Evolutionary conservation across 2,113 vertebrate genomes (phyloP).

Genomic region (Hydrolagus affinis): DNA sequence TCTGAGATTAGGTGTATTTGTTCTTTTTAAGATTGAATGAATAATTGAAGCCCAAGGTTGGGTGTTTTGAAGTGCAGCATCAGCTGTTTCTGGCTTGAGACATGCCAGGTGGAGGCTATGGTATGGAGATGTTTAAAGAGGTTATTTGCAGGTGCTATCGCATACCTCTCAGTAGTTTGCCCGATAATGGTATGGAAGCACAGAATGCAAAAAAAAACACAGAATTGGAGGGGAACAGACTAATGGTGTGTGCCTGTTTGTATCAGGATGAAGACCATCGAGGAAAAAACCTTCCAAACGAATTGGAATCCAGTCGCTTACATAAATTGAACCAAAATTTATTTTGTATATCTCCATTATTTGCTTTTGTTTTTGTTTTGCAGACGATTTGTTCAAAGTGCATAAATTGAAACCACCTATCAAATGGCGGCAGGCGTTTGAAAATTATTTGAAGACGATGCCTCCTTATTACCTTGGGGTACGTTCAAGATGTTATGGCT

Average conservation of each 20-base stretch:
- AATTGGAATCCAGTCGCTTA: background rate
- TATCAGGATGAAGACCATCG: background rate
- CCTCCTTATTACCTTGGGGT: constrained; percentile 95
- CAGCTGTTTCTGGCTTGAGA: too few species aligned
- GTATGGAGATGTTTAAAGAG: too few species aligned
- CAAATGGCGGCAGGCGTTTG: constrained; percentile 94
- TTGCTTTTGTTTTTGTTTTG: constrained; percentile 34
- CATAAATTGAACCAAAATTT: background rate
- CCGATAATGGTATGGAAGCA: background rate
- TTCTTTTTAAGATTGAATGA: too few species aligned
- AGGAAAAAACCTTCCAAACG: background rate
- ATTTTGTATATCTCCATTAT: background rate
- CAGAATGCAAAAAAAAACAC: background rate
- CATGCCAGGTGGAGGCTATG: too few species aligned
- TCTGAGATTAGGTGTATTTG: too few species aligned
- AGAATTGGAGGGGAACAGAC: background rate
- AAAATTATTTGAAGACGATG: constrained; percentile 96
- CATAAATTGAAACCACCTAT: constrained; percentile 91
- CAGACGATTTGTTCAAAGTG: constrained; percentile 95
- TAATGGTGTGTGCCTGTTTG: background rate
- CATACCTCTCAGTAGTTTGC: too few species aligned
- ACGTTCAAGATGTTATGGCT: constrained; percentile 41
- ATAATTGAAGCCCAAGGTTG: too few species aligned
- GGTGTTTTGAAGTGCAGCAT: too few species aligned
- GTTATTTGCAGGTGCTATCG: too few species aligned